Evolutionary conservation across 2,113 vertebrate genomes (phyloP).

Genomic region (Hippocampus comes): DNA sequence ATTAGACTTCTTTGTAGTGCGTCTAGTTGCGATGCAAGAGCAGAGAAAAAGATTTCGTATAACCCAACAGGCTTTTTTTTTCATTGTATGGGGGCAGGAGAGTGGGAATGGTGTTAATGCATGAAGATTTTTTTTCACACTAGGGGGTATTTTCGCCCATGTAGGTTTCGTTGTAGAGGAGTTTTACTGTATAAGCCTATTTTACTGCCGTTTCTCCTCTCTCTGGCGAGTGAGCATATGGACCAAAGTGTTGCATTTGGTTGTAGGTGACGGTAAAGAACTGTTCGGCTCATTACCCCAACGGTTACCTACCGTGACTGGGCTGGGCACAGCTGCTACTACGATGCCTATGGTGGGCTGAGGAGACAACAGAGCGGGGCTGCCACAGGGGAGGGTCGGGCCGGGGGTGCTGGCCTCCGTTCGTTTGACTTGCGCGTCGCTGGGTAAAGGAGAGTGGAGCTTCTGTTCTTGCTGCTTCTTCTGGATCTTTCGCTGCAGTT

Average conservation of each 20-base stretch:
- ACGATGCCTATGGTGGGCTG: slow-evolving; percentile 98
- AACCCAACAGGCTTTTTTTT: no score
- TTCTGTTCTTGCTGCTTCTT: slow-evolving; percentile 99
- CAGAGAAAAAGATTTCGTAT: no score
- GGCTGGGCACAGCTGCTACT: slow-evolving; percentile 91
- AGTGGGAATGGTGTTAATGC: no score
- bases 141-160: no score
- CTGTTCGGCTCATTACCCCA: neutral
- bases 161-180: no score
- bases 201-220: no score
- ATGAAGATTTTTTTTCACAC: no score
- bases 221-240: no score
- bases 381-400: slow-evolving; percentile 84
- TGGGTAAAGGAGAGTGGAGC: slow-evolving; percentile 89
- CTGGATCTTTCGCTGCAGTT: slow-evolving; percentile 97
- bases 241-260: neutral
- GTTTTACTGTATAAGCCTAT: no score
- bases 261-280: neutral
- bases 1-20: no score
- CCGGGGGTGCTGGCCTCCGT: slow-evolving; percentile 77
- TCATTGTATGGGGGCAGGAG: no score
- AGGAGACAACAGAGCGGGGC: slow-evolving; percentile 91
- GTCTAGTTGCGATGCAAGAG: no score
- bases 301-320: slow-evolving; percentile 82
- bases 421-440: slow-evolving; percentile 83